Evolutionary conservation across 2,113 vertebrate species (phyloP).

Genomic region (Catagonus wagneri): DNA sequence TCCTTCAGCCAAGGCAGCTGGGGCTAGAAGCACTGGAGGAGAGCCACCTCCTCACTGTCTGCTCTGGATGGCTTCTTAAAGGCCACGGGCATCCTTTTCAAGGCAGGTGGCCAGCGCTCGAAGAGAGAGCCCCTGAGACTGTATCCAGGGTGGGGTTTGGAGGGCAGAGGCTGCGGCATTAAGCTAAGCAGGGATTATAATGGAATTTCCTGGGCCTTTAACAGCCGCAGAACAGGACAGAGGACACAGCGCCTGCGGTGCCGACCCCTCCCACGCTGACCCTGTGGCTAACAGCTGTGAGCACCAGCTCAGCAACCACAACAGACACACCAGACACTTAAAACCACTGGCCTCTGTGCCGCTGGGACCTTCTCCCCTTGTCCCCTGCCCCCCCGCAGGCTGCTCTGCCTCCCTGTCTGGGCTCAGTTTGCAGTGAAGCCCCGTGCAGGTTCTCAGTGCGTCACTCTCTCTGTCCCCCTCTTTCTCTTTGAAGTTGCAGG

Average conservation of each 20-base stretch:
- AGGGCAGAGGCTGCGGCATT: slow-evolving; percentile 49
- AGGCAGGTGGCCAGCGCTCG: slow-evolving; percentile 12
- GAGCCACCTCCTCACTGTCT: slow-evolving; percentile 49
- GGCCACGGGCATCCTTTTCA: not conserved
- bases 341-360: not conserved
- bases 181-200: slow-evolving; percentile 66
- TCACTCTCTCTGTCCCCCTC: not conserved
- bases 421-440: not conserved
- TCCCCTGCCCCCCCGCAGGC: not conserved
- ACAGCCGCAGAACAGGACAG: slow-evolving; percentile 72
- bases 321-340: not conserved
- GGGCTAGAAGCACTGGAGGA: not conserved
- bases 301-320: slow-evolving; percentile 11
- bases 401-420: not conserved
- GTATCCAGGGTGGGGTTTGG: slow-evolving; percentile 60
- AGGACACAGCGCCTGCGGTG: not conserved
- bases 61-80: not conserved
- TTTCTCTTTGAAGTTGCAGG: not conserved
- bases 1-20: not conserved
- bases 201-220: slow-evolving; percentile 74
- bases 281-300: slow-evolving; percentile 73
- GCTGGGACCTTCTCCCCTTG: not conserved
- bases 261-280: slow-evolving; percentile 67
- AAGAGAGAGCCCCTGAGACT: not conserved
- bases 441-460: fast-evolving